Evolutionary conservation across 53 echinoderm and acorn worm species (phyloP).

Genomic region (Luidia sarsii): DNA sequence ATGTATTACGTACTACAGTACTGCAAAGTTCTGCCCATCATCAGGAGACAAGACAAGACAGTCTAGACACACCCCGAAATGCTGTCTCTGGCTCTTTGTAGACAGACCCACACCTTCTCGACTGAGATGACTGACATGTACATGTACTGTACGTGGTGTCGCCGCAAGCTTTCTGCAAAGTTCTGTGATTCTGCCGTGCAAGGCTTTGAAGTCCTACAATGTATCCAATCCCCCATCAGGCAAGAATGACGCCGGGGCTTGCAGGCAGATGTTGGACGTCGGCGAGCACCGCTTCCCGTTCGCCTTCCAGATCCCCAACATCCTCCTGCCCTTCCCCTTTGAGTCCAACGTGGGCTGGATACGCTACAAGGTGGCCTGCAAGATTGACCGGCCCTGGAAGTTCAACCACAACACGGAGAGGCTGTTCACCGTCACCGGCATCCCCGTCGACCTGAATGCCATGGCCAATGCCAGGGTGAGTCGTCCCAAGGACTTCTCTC

Average conservation of each 20-base stretch:
- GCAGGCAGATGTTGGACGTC: conserved; percentile 27
- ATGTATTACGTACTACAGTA: too few species aligned
- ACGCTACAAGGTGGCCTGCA: conserved; percentile 53
- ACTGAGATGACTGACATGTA: not conserved
- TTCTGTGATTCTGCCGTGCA: too few species aligned
- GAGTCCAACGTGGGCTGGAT: conserved; percentile 54
- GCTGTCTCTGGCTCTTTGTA: not conserved
- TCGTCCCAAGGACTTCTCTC: not conserved
- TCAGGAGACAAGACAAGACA: too few species aligned
- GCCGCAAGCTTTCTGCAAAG: too few species aligned
- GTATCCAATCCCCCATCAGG: not conserved
- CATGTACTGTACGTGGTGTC: too few species aligned
- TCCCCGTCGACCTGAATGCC: conserved; percentile 47
- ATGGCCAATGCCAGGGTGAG: conserved; percentile 58
- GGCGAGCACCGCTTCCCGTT: conserved; percentile 66
- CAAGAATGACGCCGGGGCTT: not conserved
- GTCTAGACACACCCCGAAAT: too few species aligned
- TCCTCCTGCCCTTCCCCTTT: conserved; percentile 51
- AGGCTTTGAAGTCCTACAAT: too few species aligned
- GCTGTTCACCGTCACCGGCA: conserved; percentile 55
- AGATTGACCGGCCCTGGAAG: conserved; percentile 73
- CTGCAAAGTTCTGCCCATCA: too few species aligned
- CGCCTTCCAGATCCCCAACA: conserved; percentile 55
- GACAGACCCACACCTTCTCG: not conserved
- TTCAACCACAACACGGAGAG: conserved; percentile 52